These are phyloP conservation scores for Pocillopora damicornis DNA, from an alignment of 64 coral and sea anemone genomes.

Conservation along the genomic window DNA sequence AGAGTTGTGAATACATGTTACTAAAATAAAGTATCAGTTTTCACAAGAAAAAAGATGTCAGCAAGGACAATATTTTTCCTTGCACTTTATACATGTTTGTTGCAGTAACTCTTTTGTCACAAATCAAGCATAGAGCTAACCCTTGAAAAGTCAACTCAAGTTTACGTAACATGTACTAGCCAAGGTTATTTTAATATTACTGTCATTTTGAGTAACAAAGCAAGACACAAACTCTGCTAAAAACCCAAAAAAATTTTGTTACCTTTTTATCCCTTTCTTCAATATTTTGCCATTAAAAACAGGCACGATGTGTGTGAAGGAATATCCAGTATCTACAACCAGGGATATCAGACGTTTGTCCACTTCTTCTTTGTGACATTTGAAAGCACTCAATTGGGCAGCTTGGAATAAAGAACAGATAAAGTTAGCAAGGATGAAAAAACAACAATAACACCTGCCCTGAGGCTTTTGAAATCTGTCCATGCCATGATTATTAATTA, in stretches of 20 bases:
- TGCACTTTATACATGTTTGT: too few species aligned
- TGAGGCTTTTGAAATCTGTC: too few species aligned
- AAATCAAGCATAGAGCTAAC: too few species aligned
- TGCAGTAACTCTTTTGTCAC: too few species aligned
- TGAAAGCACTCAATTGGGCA: conserved; percentile 87
- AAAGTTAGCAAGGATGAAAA: background rate
- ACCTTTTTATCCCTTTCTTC: conserved; percentile 92
- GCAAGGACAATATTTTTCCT: too few species aligned
- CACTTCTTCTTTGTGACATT: conserved; percentile 64
- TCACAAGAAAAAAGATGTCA: too few species aligned
- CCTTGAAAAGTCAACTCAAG: too few species aligned
- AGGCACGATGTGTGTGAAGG: conserved; percentile 95
- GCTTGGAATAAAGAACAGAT: conserved; percentile 40
- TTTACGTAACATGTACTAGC: too few species aligned
- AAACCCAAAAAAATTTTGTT: background rate
- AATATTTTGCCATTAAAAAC: conserved; percentile 95
- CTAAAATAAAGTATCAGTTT: too few species aligned
- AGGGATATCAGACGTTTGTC: conserved; percentile 73
- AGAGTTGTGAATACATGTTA: background rate
- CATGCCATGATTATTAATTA: too few species aligned
- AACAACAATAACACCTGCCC: background rate
- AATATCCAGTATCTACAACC: conserved; percentile 93
- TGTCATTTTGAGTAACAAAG: background rate
- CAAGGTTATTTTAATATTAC: too few species aligned
- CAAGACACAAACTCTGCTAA: background rate